Evolutionary conservation across 2,797 vertebrate genomes (phyloP), one percentile per base, ranked within the genome.

Genomic region (Periophthalmus magnuspinnatus): DNA sequence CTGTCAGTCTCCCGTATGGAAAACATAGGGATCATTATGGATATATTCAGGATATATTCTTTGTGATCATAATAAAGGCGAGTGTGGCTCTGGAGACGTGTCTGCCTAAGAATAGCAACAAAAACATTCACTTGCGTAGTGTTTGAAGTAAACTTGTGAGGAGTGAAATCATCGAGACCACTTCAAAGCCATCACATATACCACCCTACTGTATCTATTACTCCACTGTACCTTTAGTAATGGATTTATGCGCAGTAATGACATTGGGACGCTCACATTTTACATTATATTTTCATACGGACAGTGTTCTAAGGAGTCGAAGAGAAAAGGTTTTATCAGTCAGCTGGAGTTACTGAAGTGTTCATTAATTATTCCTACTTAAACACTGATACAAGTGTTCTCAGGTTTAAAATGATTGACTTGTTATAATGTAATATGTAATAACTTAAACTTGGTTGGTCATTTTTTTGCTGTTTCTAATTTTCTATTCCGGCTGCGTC

Each of bases 21-120:
- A 67, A 78, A 61, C 64, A 85, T 68, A 45, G 52, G 65, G 76
- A 86, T 92, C 81, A 86, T 89, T 88, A 89, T 79, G 70, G 77
- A 74, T 63, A 78, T 82, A 90, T 78, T 79, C 75, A 48, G 76
- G 77, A 82, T 82, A 75, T 71, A 72, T 82, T 86, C 65, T 74
- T 81, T 87, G 75, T 90, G 89, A 90, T 89, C 79, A 81, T 80
- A 84, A 83, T 84, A 83, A 87, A 84, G 84, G 81, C 33, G 45
- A 71, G 48, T 47, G 69, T 64, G 73, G 72, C 81, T 85, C 75
- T 71, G 73, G 77, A 78, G 81, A 68, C 38, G 61, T 67, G 76
- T 83, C 72, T 67, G 83, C 21, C 81, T 82, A 77, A 82, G 81
- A 89, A 92, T 86, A 85, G 86, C 86, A 82, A 76, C 79, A 83